Evolutionary conservation across 2,113 vertebrate species (phyloP).

Genomic region (Tupaia chinensis): DNA sequence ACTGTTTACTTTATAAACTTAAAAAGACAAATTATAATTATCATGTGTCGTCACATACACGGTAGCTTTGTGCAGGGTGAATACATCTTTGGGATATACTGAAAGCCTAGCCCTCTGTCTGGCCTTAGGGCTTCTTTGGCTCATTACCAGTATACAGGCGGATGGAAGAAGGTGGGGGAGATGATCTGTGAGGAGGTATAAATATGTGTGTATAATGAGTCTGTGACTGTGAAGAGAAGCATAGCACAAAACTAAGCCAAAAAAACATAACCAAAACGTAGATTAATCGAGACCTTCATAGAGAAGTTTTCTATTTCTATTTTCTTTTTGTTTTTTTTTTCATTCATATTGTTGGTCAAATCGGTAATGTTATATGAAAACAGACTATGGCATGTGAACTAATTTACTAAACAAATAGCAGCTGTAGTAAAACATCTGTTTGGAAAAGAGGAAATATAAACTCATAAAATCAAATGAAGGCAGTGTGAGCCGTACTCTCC

Average conservation of each 20-base stretch:
- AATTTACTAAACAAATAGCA: conserved; percentile 75
- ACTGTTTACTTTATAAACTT: conserved; percentile 8
- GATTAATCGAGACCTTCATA: accelerated
- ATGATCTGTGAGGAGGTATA: neutral
- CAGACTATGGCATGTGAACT: conserved; percentile 40
- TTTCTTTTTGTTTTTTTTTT: neutral
- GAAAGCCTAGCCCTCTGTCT: neutral
- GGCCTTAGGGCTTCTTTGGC: neutral
- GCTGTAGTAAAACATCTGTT: conserved; percentile 78
- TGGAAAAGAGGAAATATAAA: conserved; percentile 78
- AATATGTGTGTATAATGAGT: neutral
- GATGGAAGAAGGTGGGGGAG: neutral
- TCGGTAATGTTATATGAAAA: conserved; percentile 65
- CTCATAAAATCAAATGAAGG: conserved; percentile 66
- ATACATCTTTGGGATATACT: neutral
- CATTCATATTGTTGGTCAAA: conserved; percentile 36
- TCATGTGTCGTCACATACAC: neutral
- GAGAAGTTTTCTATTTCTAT: neutral
- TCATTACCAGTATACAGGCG: conserved; percentile 22
- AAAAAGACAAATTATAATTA: neutral
- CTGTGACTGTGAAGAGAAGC: neutral
- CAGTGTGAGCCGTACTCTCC: conserved; percentile 49
- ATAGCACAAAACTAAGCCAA: neutral
- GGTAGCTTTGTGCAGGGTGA: neutral
- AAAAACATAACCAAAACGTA: neutral